Conservation (phyloP, 2,797 vertebrate genomes). For the Sebastes oblongus region DNA sequence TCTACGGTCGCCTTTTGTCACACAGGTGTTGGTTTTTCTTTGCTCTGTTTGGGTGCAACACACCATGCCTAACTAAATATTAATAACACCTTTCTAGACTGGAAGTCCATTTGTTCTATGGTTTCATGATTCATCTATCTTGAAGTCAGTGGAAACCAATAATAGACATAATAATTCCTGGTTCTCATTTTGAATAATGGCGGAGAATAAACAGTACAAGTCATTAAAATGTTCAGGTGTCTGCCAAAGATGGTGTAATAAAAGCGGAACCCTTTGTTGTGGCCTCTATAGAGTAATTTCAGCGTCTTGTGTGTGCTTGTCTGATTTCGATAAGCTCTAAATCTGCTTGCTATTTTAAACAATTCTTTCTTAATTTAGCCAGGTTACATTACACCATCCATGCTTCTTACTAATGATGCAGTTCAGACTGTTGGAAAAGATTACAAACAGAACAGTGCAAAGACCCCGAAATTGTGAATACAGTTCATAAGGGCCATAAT, state of each 20-base stretch:
- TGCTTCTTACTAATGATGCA: slow-evolving; percentile 55
- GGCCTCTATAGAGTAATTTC: slow-evolving; percentile 34
- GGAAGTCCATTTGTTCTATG: slow-evolving; percentile 31
- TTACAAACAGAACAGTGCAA: slow-evolving; percentile 26
- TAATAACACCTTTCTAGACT: slow-evolving; percentile 6
- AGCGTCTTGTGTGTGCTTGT: slow-evolving; percentile 2
- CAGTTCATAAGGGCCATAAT: slow-evolving; percentile 14
- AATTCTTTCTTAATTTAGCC: slow-evolving; percentile 6
- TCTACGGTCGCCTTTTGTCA: slow-evolving; percentile 31
- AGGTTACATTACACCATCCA: slow-evolving; percentile 13
- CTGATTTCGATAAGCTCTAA: slow-evolving; percentile 33
- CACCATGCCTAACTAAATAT: slow-evolving; percentile 17
- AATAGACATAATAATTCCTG: slow-evolving; percentile 49
- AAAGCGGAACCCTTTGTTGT: slow-evolving; percentile 26
- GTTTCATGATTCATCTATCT: slow-evolving; percentile 20
- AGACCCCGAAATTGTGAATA: slow-evolving; percentile 2
- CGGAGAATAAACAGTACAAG: slow-evolving; percentile 28
- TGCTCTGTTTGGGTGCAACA: slow-evolving; percentile 14
- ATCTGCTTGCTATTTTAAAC: slow-evolving; percentile 25
- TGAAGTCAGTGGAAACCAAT: slow-evolving; percentile 51
- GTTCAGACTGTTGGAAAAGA: slow-evolving; percentile 39
- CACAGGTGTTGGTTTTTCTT: slow-evolving; percentile 46
- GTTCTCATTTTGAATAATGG: slow-evolving; percentile 47
- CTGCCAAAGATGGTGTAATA: slow-evolving; percentile 37
- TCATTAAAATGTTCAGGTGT: slow-evolving; percentile 30